These are phyloP conservation scores for Psittacula cyanocephala DNA, from an alignment of 2,113 vertebrate genomes.

Conservation along the genomic window DNA sequence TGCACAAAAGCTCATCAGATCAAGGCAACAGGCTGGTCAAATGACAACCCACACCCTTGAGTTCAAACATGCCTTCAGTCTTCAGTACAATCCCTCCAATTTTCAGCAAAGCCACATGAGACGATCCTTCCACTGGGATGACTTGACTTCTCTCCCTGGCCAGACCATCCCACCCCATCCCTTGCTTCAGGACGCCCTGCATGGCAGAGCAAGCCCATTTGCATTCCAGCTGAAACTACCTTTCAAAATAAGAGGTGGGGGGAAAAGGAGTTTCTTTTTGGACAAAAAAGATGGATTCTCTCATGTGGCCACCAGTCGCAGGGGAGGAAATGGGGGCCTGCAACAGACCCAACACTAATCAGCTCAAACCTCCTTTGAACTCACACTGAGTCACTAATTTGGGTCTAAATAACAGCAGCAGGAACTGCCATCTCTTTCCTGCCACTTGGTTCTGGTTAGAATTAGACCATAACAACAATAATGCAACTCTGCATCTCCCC, in stretches of 20 bases:
- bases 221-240: neutral
- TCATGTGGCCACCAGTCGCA: neutral
- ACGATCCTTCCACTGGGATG: fast-evolving
- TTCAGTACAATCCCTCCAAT: neutral
- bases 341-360: neutral
- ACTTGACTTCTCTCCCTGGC: neutral
- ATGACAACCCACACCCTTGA: neutral
- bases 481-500: neutral
- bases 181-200: fast-evolving
- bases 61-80: neutral
- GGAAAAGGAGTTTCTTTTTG: neutral
- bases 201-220: neutral
- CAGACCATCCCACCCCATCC: fast-evolving
- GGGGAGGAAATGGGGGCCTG: neutral
- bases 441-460: neutral
- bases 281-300: neutral
- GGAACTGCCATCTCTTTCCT: neutral
- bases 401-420: neutral
- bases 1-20: neutral
- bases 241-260: neutral
- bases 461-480: neutral
- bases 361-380: neutral
- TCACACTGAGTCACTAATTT: neutral
- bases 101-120: neutral
- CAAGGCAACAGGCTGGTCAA: neutral